Evolutionary conservation across 2,797 vertebrate genomes (phyloP).

Genomic region (Chromis chromis): DNA sequence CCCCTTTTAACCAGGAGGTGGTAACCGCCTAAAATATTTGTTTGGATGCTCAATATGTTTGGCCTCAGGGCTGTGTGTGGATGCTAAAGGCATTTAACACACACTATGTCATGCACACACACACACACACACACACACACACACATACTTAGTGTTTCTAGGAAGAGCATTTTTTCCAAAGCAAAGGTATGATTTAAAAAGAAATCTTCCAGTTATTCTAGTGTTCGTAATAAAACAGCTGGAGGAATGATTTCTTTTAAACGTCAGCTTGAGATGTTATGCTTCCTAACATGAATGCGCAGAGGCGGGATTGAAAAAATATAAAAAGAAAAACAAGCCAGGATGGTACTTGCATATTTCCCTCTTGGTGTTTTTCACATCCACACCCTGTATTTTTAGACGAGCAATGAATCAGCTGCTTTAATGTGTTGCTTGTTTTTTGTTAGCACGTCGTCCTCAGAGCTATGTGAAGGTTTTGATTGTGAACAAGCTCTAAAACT

Average conservation of each 20-base stretch:
- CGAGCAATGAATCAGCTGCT: slow-evolving; percentile 10
- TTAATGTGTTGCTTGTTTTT: slow-evolving; percentile 1
- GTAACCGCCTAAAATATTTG: slow-evolving; percentile 28
- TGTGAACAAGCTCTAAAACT: not conserved
- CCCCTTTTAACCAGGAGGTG: slow-evolving; percentile 29
- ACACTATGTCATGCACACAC: not conserved
- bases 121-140: not conserved
- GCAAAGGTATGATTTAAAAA: slow-evolving; percentile 31
- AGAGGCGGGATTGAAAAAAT: slow-evolving; percentile 27
- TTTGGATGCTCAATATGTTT: slow-evolving; percentile 45
- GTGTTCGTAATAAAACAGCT: slow-evolving; percentile 5
- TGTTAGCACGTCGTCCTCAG: not conserved
- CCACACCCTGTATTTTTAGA: slow-evolving; percentile 43
- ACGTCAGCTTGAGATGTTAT: slow-evolving; percentile 9
- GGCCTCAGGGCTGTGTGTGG: slow-evolving; percentile 42
- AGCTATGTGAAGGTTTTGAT: slow-evolving; percentile 4
- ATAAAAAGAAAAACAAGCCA: slow-evolving; percentile 17
- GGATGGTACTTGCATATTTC: slow-evolving; percentile 33
- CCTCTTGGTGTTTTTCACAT: slow-evolving; percentile 34
- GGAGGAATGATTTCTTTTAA: slow-evolving; percentile 14
- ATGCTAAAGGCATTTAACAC: slow-evolving; percentile 21
- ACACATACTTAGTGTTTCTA: slow-evolving; percentile 25
- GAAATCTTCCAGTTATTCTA: not conserved
- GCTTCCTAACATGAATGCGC: slow-evolving; percentile 13
- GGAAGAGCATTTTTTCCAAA: slow-evolving; percentile 39